Base-by-base conservation (phyloP, 2,113 vertebrate genomes). In the Penelope pileata region DNA sequence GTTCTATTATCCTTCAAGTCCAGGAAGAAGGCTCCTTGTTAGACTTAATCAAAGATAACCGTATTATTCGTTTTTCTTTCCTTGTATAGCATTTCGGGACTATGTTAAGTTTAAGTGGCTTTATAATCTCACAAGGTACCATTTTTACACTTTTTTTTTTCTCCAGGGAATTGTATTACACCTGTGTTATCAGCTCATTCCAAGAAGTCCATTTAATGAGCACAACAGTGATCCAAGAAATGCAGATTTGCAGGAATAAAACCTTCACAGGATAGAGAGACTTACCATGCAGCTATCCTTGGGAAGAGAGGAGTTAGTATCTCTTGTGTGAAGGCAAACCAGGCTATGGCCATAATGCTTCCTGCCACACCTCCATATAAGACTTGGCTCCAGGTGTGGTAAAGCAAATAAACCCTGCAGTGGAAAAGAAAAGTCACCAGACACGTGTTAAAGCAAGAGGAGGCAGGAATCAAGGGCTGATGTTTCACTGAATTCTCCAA, bases 351-450 rank as follows among this genome's bases (percentile, higher is more conserved):
- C 96, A 99, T 98, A 47, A 98, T 93, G 96, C 98, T 97, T 81
- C 99, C 99, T 7, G 98, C 98, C 89, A 99, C 86, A 66, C 98
- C 99, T 72, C 99, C 99, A 18, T 99, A 99, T 79, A 99, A 96
- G 82, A 99, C 98, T 97, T 99, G 99, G 97, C 99, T 99, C 99
- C 99, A 99, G 96, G 98, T 99, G 98, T 99, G 99, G 96, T 99
- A 99, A 94, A 99, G 96, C 97, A 99, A 98, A 98, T 99, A 99
- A 95, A 99, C 99, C 97, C 99, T 99, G 96, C 50, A 92, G 74
- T 30, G 67, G 88, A 78, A 90, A 69, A 84, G 83, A 66, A 92
- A 69, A 94, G 69, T 72, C 89, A 94, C 43, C 64, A 86, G 59
- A 38, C 47, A 81, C 22, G 79, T 47, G 81, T 84, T 50, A 40